Base-by-base conservation (phyloP, 2,113 vertebrate species). In the Caranx ignobilis region DNA sequence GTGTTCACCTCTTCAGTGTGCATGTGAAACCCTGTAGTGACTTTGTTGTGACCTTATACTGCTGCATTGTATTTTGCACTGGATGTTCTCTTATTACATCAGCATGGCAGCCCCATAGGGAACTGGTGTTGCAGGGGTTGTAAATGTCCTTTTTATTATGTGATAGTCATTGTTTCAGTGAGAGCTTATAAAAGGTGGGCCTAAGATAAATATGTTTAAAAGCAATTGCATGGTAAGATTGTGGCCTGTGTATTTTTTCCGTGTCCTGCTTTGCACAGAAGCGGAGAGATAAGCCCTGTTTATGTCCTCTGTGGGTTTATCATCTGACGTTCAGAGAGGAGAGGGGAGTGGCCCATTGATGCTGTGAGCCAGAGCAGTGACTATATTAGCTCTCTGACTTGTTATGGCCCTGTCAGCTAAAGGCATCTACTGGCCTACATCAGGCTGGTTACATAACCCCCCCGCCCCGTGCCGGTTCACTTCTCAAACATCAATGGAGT, bases 381-480 rank as follows among this genome's bases (percentile, higher is more conserved):
- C 80, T 52, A 31, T 77, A 87, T 79, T 75, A 45, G 68, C 60
- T 37, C 75, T 67, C 34, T 68, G 76, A 39, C 68, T 71, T 77
- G 80, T 82, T 81, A 43, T 66, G 56, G 76, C 62, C 83, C 48
- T 81, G 84, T 92, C 86, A 84, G 86, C 83, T 88, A 64, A 85
- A 79, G 82, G 79, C 88, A 89, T 82, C 60, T 18, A 56, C 80
- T 87, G 89, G 65, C 90, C 91, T 82, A 85, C 77, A 89, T 89
- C 74, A 71, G 71, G 55, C 50, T 19, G 39, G 55, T 94, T 91
- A 69, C 75, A 66, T 91, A 92, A 92, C 41, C 56, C 10, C 71
- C 69, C 26, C 26, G 55, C 15, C 37, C 50, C 72, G 61, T 39
- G 13, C 73, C 47, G 34, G 65, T 70, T 70, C 79, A 79, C 62